Conservation (phyloP, 1,140 invertebrate species). For the Pseudoatta argentina region DNA sequence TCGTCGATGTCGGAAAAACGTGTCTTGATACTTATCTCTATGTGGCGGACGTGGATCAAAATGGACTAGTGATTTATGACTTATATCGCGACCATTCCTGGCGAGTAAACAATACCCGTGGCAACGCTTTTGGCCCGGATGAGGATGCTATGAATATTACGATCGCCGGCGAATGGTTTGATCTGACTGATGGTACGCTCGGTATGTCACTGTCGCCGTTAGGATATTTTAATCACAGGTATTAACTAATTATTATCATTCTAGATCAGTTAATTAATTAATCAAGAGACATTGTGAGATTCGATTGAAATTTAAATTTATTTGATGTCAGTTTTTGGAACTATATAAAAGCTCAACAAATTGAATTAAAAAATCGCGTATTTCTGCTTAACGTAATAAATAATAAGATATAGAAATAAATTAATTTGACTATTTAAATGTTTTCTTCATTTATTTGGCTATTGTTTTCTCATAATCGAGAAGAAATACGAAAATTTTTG, state of each 20-base stretch:
- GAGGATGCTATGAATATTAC: slow-evolving; percentile 82
- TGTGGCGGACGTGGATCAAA: slow-evolving; percentile 84
- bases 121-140: slow-evolving; percentile 84
- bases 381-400: not conserved
- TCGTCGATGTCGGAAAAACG: slow-evolving; percentile 83
- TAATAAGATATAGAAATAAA: not conserved
- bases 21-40: slow-evolving; percentile 84
- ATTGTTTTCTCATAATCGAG: not conserved
- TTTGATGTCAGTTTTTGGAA: not conserved
- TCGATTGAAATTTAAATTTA: not conserved
- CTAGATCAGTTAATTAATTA: not conserved
- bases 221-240: slow-evolving; percentile 83
- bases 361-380: not conserved
- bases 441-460: not conserved
- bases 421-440: not conserved
- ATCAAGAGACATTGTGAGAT: not conserved
- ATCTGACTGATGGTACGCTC: slow-evolving; percentile 84
- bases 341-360: not conserved
- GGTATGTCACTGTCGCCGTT: slow-evolving; percentile 84
- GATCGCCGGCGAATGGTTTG: slow-evolving; percentile 83
- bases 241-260: slow-evolving; percentile 30
- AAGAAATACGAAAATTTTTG: not conserved
- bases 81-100: slow-evolving; percentile 81
- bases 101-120: slow-evolving; percentile 83
- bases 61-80: slow-evolving; percentile 84